These are phyloP conservation scores for Myiotriccus ornatus DNA, from an alignment of 2,797 vertebrate genomes.

Conservation along the genomic window DNA sequence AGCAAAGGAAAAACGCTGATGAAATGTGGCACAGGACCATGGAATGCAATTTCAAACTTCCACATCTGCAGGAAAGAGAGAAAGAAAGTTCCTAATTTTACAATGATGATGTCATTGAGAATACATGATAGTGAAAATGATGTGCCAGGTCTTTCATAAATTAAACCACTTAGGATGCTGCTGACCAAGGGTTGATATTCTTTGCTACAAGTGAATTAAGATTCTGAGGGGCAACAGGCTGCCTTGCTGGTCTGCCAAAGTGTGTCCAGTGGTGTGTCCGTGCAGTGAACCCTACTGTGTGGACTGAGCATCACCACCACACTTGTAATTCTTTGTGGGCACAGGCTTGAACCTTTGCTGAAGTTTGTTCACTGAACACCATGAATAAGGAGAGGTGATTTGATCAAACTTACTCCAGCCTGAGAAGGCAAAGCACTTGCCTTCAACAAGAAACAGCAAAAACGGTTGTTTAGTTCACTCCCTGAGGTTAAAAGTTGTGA, in stretches of 20 bases:
- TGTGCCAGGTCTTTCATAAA: slow-evolving; percentile 77
- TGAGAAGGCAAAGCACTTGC: background rate
- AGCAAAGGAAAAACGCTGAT: slow-evolving; percentile 88
- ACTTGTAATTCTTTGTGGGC: background rate
- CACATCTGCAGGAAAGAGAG: slow-evolving; percentile 94
- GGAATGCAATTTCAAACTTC: slow-evolving; percentile 92
- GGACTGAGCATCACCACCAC: rapidly evolving
- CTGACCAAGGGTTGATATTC: background rate
- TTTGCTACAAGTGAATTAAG: background rate
- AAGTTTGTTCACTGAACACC: background rate
- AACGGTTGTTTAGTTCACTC: background rate
- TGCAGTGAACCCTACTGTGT: background rate
- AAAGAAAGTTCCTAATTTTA: slow-evolving; percentile 92
- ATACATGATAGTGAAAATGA: slow-evolving; percentile 84
- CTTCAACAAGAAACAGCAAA: slow-evolving; percentile 5
- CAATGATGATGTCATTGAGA: slow-evolving; percentile 92
- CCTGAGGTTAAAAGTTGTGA: slow-evolving; percentile 38
- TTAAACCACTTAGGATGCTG: slow-evolving; percentile 65
- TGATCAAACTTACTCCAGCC: background rate
- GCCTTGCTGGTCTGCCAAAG: background rate
- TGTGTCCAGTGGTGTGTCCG: background rate
- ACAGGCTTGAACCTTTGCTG: background rate
- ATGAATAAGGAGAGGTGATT: background rate
- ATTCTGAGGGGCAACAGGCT: background rate
- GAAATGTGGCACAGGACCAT: slow-evolving; percentile 93